Conservation (phyloP, 2,113 vertebrate genomes). For the Laticauda laticaudata region DNA sequence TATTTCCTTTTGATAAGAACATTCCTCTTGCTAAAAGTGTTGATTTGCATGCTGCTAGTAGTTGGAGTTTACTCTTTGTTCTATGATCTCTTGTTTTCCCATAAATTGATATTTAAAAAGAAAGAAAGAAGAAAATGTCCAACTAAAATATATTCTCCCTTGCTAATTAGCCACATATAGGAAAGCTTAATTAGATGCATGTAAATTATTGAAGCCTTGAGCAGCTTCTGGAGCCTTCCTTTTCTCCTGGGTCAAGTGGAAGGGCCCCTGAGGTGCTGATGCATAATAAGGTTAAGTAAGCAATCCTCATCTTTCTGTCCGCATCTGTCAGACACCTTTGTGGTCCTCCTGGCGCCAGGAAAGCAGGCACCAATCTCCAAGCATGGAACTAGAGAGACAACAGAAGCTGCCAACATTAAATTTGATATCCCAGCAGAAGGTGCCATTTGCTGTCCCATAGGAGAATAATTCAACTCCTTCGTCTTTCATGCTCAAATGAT, state of each 20-base stretch:
- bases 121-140: constrained; percentile 43
- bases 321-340: constrained; percentile 61
- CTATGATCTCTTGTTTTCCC: constrained; percentile 62
- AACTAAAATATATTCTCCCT: constrained; percentile 48
- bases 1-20: not conserved
- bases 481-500: constrained; percentile 58
- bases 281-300: constrained; percentile 51
- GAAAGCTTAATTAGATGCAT: constrained; percentile 70
- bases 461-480: constrained; percentile 58
- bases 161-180: constrained; percentile 72
- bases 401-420: constrained; percentile 66
- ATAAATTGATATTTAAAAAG: constrained; percentile 65
- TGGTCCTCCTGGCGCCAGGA: constrained; percentile 60
- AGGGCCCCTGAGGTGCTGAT: constrained; percentile 34
- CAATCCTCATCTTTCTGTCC: constrained; percentile 30
- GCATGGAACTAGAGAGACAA: constrained; percentile 44
- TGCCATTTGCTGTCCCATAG: constrained; percentile 57
- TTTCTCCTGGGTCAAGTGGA: constrained; percentile 47
- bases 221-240: constrained; percentile 69
- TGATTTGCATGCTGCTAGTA: not conserved
- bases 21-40: constrained; percentile 17
- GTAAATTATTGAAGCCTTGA: constrained; percentile 78
- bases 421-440: constrained; percentile 66
- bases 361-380: constrained; percentile 57
- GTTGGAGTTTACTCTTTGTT: constrained; percentile 60